These are phyloP conservation scores for Globodera ellingtonae DNA, from an alignment of 1,140 invertebrate species.

Conservation along the genomic window DNA sequence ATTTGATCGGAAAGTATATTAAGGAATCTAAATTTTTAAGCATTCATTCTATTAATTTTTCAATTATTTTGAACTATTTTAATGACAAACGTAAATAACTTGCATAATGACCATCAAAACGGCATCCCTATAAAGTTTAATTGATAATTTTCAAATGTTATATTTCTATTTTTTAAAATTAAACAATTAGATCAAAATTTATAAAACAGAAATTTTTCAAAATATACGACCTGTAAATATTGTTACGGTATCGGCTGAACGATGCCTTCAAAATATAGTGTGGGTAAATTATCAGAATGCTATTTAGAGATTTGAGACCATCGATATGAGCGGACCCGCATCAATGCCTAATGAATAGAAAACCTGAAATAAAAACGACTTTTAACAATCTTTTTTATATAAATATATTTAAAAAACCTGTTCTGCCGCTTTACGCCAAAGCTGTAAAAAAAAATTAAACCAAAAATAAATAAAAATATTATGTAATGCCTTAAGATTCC, in stretches of 20 bases:
- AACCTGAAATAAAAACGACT: constrained; percentile 30
- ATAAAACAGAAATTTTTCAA: neutral
- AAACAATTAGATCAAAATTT: neutral
- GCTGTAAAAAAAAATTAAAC: constrained; percentile 28
- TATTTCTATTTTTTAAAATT: neutral
- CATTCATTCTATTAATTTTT: neutral
- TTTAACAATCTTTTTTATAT: neutral
- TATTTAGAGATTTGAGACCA: constrained; percentile 29
- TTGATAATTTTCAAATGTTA: too few relatives aligned
- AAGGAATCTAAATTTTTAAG: neutral
- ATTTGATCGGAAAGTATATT: too few relatives aligned
- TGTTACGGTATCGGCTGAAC: constrained; percentile 60
- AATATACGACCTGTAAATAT: constrained; percentile 43
- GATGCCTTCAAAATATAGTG: constrained; percentile 27
- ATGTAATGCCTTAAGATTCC: constrained; percentile 43
- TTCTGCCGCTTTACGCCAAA: constrained; percentile 63
- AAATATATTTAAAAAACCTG: constrained; percentile 57
- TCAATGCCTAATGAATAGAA: constrained; percentile 62
- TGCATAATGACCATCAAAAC: constrained; percentile 40
- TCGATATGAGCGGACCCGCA: constrained; percentile 61
- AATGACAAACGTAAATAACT: constrained; percentile 1
- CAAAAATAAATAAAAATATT: constrained; percentile 3
- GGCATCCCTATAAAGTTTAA: constrained; percentile 49
- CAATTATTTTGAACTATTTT: neutral
- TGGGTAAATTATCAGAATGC: neutral